A percentile compares a stretch with the other conserved stretches of the same genome.
Conservation (phyloP, 2,888 invertebrate species). For the Ypsolopha scabrella region DNA sequence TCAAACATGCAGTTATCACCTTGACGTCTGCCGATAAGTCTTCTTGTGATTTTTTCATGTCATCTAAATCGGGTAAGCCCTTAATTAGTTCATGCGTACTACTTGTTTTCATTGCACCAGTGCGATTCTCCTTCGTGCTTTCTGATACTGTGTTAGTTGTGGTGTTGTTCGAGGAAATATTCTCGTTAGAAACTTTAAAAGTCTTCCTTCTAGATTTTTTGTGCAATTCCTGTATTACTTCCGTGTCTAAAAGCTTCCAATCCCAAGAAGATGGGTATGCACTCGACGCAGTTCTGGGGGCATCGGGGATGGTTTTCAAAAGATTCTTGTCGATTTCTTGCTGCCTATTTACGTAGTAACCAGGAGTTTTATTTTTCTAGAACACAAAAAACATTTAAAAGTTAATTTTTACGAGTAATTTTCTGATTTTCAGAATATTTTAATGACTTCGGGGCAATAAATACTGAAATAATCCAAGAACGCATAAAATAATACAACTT, state of each 20-base stretch:
- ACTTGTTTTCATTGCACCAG: constrained; percentile 48
- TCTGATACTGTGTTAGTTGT: constrained; percentile 48
- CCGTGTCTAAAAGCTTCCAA: constrained; percentile 74
- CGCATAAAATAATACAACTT: no score
- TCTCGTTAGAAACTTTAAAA: constrained; percentile 43
- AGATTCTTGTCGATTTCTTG: constrained; percentile 82
- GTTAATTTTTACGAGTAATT: background rate
- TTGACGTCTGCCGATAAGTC: constrained; percentile 19
- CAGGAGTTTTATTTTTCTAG: constrained; percentile 86
- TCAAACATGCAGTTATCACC: constrained; percentile 42
- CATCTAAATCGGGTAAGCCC: constrained; percentile 53
- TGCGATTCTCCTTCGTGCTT: constrained; percentile 29
- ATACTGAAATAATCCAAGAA: no score
- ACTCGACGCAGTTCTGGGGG: constrained; percentile 81
- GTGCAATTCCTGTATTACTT: constrained; percentile 49
- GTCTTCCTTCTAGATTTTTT: constrained; percentile 52
- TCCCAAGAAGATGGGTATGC: constrained; percentile 79
- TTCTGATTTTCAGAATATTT: background rate
- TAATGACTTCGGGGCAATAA: no score
- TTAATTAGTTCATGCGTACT: constrained; percentile 57
- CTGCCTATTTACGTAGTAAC: constrained; percentile 80
- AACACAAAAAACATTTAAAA: constrained; percentile 19
- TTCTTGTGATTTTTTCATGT: constrained; percentile 15
- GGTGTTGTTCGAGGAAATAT: constrained; percentile 57
- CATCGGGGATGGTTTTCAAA: constrained; percentile 80